Evolutionary conservation across 2,888 invertebrate species (phyloP).

Genomic region (Shargacucullia verbasci): DNA sequence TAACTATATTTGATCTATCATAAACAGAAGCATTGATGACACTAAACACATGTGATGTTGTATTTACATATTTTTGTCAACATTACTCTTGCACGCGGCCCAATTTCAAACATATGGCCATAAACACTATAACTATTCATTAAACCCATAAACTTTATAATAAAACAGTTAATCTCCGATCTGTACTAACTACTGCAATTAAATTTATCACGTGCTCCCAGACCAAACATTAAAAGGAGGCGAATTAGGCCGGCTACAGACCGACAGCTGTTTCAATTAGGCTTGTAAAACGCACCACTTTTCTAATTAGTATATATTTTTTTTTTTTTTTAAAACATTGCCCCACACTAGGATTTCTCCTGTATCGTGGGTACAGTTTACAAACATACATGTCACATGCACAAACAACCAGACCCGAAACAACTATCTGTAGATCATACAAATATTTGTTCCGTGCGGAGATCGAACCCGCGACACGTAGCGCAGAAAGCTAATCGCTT

Average conservation of each 20-base stretch:
- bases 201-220: slow-evolving; percentile 49
- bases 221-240: slow-evolving; percentile 21
- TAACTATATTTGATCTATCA: no score
- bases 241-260: slow-evolving; percentile 17
- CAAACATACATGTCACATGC: no score
- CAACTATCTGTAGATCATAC: no score
- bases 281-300: not conserved
- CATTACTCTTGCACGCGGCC: slow-evolving; percentile 10
- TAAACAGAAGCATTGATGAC: slow-evolving; percentile 2
- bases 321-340: no score
- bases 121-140: slow-evolving; percentile 47
- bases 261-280: not conserved
- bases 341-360: no score
- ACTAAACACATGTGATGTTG: slow-evolving; percentile 16
- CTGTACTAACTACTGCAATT: slow-evolving; percentile 49
- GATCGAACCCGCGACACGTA: no score
- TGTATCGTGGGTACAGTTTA: no score
- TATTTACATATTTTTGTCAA: slow-evolving; percentile 19
- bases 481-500: no score
- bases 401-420: no score
- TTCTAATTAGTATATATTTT: no score
- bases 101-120: slow-evolving; percentile 47
- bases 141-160: slow-evolving; percentile 48
- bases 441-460: no score
- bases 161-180: slow-evolving; percentile 52